These are phyloP conservation scores for human DNA, from an alignment of 2,113 vertebrate species.

Conservation along the genomic window DNA sequence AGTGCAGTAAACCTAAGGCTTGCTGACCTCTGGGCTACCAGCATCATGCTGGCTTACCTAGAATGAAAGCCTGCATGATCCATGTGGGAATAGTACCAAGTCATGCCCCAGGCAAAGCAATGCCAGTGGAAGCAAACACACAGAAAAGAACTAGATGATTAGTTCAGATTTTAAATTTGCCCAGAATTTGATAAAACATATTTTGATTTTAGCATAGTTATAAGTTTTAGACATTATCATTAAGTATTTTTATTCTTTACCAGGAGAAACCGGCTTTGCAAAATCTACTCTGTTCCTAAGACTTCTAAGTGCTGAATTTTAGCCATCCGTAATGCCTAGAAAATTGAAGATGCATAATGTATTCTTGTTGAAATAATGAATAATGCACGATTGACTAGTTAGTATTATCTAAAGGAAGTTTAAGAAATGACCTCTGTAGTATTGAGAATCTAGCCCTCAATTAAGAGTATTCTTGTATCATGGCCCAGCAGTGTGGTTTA, in stretches of 20 bases:
- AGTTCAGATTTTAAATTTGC: not conserved
- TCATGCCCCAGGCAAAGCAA: not conserved
- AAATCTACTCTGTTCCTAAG: not conserved
- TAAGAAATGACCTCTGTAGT: not conserved
- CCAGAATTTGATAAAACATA: not conserved
- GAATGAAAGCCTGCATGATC: not conserved
- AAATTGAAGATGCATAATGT: not conserved
- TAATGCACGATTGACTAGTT: not conserved
- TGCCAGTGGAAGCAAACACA: not conserved
- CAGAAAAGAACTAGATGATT: not conserved
- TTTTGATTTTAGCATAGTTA: not conserved
- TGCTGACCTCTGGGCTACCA: not conserved
- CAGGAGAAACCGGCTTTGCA: not conserved
- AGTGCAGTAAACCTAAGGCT: accelerated
- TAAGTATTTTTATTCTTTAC: not conserved
- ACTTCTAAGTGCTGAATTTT: not conserved
- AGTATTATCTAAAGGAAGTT: not conserved
- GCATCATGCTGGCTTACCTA: accelerated
- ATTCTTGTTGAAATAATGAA: not conserved
- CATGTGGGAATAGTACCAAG: accelerated
- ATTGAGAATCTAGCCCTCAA: not conserved
- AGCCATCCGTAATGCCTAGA: not conserved
- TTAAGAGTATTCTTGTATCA: not conserved
- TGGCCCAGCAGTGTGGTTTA: not conserved
- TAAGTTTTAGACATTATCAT: not conserved